Base-by-base conservation (phyloP, 2,888 invertebrate species). In the Cheilosia variabilis region DNA sequence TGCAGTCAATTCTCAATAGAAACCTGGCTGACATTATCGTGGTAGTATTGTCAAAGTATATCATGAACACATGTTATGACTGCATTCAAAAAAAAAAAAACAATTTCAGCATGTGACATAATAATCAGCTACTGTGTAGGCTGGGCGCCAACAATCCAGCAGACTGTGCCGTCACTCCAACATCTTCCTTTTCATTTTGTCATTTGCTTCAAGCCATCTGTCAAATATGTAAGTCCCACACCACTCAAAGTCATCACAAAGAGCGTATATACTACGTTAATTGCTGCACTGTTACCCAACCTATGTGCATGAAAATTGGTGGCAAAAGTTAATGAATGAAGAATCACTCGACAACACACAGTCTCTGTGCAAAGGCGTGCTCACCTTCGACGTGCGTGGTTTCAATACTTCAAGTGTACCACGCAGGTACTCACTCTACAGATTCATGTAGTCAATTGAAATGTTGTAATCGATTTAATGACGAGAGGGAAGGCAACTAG, bases 311-410 rank as follows among this genome's bases (percentile, higher is more conserved):
- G 71, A 50, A 37, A 50, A 58, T 71, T 27, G 71, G 71, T 71
- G 60, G 71, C 71, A 62, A 60, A 22, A 47, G 45, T 57, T 57
- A 69, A 57, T 69, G 34, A 69, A 27, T 24, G 47, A 37, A 69
- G 24, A 58, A 50, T 58, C 47, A 50, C 58, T 60, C 57, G 34
- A 13, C 37, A 71, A 50, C 24, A 41, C 47, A 58, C n/a, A 50
- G 27, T 17, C 50, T 69, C n/a, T 27, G 45, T 58, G 2, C 22
- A 71, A 50, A 71, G 71, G 50, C 58, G 50, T 71, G 37, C 58
- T 71, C 58, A 60, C 71, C 71, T 71, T 71, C 37, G 24, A 4
- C 34, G 22, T 19, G 50, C 31, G 19, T 13, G 17, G n/a, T n/a
- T 68, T 52, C 53, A 53, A 43, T 19, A 9, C 47, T 19, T 47